Percentiles rank a stretch among this genome's conserved stretches.
Conservation (phyloP, 2,888 invertebrate genomes). For the Mamestra brassicae region DNA sequence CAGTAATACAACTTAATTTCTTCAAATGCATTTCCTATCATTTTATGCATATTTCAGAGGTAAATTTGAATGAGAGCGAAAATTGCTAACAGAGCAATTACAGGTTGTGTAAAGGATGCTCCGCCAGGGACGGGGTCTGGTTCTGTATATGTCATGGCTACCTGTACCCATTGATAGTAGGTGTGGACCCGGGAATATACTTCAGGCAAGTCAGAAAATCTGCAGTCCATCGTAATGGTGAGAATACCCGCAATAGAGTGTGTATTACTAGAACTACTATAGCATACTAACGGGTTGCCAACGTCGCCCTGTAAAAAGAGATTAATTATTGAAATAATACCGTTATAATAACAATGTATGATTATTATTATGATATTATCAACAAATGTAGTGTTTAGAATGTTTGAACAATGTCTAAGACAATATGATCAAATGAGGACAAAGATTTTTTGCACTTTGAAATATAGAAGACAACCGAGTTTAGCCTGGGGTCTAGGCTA, state of each 20-base stretch:
- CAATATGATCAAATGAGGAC: too few species aligned
- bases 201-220: background rate
- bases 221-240: background rate
- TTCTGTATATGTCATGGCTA: background rate
- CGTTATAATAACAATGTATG: too few species aligned
- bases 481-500: too few species aligned
- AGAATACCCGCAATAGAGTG: background rate
- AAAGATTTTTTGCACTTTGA: too few species aligned
- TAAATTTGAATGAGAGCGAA: background rate
- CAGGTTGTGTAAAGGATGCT: background rate
- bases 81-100: background rate
- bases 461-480: too few species aligned
- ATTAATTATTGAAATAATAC: too few species aligned
- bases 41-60: background rate
- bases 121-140: background rate
- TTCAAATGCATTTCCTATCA: too few species aligned
- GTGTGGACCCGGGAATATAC: conserved; percentile 1
- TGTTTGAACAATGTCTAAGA: too few species aligned
- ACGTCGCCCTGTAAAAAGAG: conserved; percentile 10
- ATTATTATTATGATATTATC: too few species aligned
- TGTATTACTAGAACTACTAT: too few species aligned
- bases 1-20: too few species aligned
- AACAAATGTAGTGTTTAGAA: too few species aligned
- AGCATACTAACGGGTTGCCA: conserved; percentile 11
- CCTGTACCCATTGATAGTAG: background rate